Evolutionary conservation across 2,113 vertebrate genomes (phyloP).

Genomic region (Scomber japonicus): DNA sequence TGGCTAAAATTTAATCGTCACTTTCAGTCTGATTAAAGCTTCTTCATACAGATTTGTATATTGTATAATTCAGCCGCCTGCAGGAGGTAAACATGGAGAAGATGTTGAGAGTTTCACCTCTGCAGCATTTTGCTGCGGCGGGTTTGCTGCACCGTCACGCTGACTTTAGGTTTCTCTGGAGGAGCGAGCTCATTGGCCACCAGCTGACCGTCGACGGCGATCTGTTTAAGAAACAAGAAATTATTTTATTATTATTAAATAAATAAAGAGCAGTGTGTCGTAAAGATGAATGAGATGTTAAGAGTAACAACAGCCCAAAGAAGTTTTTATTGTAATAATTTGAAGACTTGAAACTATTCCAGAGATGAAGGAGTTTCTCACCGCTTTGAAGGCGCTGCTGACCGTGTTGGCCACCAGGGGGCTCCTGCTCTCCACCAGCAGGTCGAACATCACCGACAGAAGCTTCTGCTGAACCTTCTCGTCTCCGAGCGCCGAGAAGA

Average conservation of each 20-base stretch:
- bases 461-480: slow-evolving; percentile 90
- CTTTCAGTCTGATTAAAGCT: no score
- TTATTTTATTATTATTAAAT: no score
- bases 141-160: slow-evolving; percentile 89
- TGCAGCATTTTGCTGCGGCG: slow-evolving; percentile 88
- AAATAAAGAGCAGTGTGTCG: no score
- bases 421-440: slow-evolving; percentile 88
- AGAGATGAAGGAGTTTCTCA: slow-evolving; percentile 68
- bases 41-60: no score
- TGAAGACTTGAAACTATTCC: no score
- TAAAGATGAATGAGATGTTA: no score
- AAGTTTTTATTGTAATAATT: no score
- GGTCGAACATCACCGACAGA: slow-evolving; percentile 89
- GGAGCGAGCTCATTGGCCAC: slow-evolving; percentile 90
- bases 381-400: slow-evolving; percentile 92
- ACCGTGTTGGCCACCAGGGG: slow-evolving; percentile 85
- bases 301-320: no score
- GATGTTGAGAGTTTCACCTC: slow-evolving; percentile 80
- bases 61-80: no score
- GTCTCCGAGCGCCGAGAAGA: slow-evolving; percentile 89
- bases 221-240: slow-evolving; percentile 76
- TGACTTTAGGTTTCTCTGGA: slow-evolving; percentile 82
- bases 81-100: no score
- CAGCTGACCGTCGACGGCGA: slow-evolving; percentile 90
- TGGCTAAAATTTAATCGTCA: no score